Evolutionary conservation across 2,888 invertebrate species (phyloP), one percentile per base, ranked within the genome.

Genomic region (Chrysolina haemoptera): DNA sequence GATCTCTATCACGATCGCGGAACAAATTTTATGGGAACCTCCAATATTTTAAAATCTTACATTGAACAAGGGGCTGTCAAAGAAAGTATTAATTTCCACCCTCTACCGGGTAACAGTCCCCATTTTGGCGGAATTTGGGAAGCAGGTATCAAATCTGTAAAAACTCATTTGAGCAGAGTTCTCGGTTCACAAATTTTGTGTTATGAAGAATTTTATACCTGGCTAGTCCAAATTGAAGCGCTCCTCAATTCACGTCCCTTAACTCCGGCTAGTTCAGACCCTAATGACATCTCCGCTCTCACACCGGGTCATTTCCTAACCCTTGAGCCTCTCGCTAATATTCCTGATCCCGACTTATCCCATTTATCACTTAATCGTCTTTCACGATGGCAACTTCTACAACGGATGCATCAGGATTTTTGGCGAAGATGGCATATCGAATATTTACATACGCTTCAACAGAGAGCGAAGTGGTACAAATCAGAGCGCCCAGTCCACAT

Each of bases 261-360:
- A n/a, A n/a, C n/a, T n/a, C n/a, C n/a, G n/a, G n/a, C n/a, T n/a
- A 78, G 80, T 12, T 53, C 67, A 12, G 82, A 84, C 74, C 83
- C 82, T 4, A 75, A 76, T 53, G 81, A 83, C 68, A 63, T 77
- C 22, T 68, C 63, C n/a, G 71, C 77, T 3, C 69, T 83, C 1
- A 84, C 82, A 3, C 82, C 83, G 0, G 78, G 73, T 10, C 83
- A 83, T 43, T 43, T 43, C 8, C 8, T 43, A 12, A 43, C 43
- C 9, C 43, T 43, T 11, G 43, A 43, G 43, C 43, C 43, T 11
- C 12, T 43, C 27, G 27, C 27, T 27, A 5, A 27, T 27, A 5
- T 27, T 27, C 27, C 27, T 27, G 27, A 27, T 27, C 27, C 27
- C 27, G 27, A 27, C 27, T 5, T 27, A 27, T 27, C 27, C 27